Conservation (phyloP, 2,113 vertebrate genomes). For the Acrocephalus arundinaceus region DNA sequence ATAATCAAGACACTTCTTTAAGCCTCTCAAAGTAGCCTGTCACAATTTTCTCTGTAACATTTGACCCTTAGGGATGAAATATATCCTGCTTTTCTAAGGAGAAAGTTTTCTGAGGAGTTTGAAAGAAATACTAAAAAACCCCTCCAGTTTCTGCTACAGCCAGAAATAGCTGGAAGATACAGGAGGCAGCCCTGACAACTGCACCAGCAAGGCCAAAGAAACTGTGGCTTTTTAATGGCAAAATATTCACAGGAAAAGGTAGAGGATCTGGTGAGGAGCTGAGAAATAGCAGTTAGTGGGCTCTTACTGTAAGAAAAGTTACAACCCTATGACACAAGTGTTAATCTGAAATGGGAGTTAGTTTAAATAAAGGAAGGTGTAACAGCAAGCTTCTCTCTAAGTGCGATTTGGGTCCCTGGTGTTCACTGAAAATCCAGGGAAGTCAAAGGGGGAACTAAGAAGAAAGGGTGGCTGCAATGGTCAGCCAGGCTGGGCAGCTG, state of each 20-base stretch:
- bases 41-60: conserved; percentile 8
- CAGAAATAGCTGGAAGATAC: neutral
- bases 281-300: neutral
- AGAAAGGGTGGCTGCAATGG: neutral
- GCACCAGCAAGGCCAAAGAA: neutral
- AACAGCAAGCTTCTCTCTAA: neutral
- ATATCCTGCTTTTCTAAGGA: neutral
- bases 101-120: neutral
- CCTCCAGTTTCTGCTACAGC: neutral
- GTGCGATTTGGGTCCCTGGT: neutral
- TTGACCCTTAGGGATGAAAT: neutral
- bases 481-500: neutral
- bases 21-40: neutral
- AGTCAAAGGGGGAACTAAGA: neutral
- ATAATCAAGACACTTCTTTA: conserved; percentile 43
- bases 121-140: neutral
- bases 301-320: neutral
- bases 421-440: neutral
- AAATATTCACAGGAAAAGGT: neutral
- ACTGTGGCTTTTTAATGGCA: neutral
- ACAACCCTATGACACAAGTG: neutral
- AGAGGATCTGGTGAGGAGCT: neutral
- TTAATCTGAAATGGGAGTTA: neutral
- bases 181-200: neutral
- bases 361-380: neutral